These are phyloP conservation scores for Micronycteris hirsuta DNA, from an alignment of 2,113 vertebrate genomes.

Conservation along the genomic window DNA sequence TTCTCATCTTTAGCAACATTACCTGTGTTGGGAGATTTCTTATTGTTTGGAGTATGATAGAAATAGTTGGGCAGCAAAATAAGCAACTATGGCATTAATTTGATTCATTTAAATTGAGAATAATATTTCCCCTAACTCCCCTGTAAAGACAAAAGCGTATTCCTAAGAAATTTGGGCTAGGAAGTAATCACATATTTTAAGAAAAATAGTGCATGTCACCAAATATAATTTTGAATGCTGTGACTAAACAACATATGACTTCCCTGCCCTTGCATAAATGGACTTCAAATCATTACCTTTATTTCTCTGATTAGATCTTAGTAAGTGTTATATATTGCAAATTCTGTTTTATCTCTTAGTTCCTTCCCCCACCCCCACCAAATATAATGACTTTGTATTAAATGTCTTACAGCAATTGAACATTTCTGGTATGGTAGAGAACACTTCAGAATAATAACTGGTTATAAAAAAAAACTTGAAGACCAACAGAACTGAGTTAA, in stretches of 20 bases:
- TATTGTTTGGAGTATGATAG: background rate
- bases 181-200: background rate
- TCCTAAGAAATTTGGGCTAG: background rate
- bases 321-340: background rate
- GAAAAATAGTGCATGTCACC: background rate
- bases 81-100: background rate
- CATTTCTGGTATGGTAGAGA: background rate
- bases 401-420: background rate
- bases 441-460: constrained; percentile 5
- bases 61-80: background rate
- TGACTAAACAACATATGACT: background rate
- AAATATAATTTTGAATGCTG: constrained; percentile 2
- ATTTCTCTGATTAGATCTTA: background rate
- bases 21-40: background rate
- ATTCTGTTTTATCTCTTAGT: background rate
- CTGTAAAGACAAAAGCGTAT: background rate
- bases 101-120: background rate
- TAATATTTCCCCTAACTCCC: background rate
- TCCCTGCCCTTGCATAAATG: background rate
- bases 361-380: background rate
- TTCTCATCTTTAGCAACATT: background rate
- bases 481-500: background rate
- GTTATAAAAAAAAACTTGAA: background rate
- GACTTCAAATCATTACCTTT: background rate
- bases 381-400: background rate